Conservation (phyloP, 1,140 invertebrate genomes). For the Polypedilum vanderplanki region DNA sequence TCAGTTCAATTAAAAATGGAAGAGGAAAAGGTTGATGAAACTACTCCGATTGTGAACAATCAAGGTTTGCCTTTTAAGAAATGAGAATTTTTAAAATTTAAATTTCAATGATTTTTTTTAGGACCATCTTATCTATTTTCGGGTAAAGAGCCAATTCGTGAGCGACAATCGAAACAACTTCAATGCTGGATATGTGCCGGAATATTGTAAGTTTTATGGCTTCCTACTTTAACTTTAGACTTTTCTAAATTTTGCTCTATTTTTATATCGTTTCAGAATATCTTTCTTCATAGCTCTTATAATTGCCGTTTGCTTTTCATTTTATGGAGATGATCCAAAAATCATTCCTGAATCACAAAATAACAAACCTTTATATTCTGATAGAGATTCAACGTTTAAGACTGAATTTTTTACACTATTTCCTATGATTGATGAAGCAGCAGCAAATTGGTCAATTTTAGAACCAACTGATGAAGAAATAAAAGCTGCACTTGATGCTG, state of each 20-base stretch:
- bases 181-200: constrained; percentile 60
- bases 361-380: constrained; percentile 29
- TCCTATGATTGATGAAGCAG: constrained; percentile 37
- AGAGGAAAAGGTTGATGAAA: too few species aligned
- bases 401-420: constrained; percentile 33
- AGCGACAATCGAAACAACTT: constrained; percentile 54
- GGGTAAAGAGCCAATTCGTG: constrained; percentile 50
- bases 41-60: too few species aligned
- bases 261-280: not conserved
- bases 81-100: too few species aligned
- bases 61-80: too few species aligned
- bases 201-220: constrained; percentile 52
- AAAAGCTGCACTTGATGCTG: constrained; percentile 46
- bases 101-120: too few species aligned
- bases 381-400: too few species aligned
- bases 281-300: not conserved
- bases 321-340: not conserved
- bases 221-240: not conserved
- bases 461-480: constrained; percentile 38
- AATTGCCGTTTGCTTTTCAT: constrained; percentile 13
- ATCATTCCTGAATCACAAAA: not conserved
- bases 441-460: constrained; percentile 36
- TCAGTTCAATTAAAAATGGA: too few species aligned
- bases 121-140: constrained; percentile 57
- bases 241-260: not conserved